A percentile compares a stretch with the other conserved stretches of the same genome.
Evolutionary conservation across 2,888 invertebrate genomes (phyloP).

Genomic region (Hydrotaea cyrtoneurina): DNA sequence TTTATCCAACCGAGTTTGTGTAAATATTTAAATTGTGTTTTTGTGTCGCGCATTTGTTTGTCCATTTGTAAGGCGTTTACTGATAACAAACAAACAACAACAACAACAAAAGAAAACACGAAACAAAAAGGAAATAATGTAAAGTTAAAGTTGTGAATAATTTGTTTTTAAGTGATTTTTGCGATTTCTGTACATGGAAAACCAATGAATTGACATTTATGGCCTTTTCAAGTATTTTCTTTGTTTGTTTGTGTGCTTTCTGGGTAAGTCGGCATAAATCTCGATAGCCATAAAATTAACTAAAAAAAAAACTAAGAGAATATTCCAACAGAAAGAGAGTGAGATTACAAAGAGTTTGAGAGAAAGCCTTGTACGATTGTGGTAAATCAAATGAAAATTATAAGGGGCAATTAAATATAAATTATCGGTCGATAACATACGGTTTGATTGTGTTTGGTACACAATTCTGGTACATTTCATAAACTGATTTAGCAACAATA

Average conservation of each 20-base stretch:
- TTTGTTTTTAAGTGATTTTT: conserved; percentile 3
- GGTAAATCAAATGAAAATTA: too few relatives aligned
- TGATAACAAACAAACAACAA: not conserved
- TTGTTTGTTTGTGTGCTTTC: not conserved
- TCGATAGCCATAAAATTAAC: not conserved
- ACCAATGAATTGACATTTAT: not conserved
- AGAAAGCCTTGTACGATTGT: too few relatives aligned
- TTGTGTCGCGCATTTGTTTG: not conserved
- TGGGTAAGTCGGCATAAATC: not conserved
- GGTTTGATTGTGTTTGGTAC: too few relatives aligned
- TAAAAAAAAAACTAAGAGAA: too few relatives aligned
- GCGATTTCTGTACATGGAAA: not conserved
- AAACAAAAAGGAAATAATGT: not conserved
- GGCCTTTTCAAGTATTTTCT: not conserved
- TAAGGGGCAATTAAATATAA: too few relatives aligned
- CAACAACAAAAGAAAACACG: conserved; percentile 10
- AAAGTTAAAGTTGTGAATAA: conserved; percentile 16
- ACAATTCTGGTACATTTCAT: too few relatives aligned
- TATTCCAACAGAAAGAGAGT: too few relatives aligned
- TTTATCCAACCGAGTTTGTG: not conserved
- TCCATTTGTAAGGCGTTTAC: not conserved
- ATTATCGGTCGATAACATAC: too few relatives aligned
- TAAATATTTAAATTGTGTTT: conserved; percentile 1
- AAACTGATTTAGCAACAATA: too few relatives aligned
- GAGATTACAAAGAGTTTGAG: too few relatives aligned